Evolutionary conservation across 1,140 invertebrate species (phyloP), one percentile per base, ranked within the genome.

Genomic region (Ectropis grisescens): DNA sequence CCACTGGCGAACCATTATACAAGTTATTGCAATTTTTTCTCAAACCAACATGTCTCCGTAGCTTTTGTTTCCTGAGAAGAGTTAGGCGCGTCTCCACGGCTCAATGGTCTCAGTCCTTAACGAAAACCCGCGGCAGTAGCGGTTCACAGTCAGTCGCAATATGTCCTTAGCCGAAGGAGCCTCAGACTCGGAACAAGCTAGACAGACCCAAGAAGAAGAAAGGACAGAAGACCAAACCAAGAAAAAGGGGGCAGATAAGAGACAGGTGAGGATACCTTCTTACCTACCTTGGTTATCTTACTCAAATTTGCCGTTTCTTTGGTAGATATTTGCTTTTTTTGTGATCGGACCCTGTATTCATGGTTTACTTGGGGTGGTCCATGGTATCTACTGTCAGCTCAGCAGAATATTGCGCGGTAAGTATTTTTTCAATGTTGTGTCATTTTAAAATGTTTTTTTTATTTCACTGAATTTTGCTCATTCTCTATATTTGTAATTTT

Each of bases 111-210:
- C 56, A 59, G 37, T 59, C 33, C 25, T 13, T 16, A 33, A 62
- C 47, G 55, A 74, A 76, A 70, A 74, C 35, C 54, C 31, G 40
- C 13, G 27, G 40, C 34, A 14, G 10, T 29, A 42, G 47, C 42
- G 27, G 28, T 56, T 32, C 19, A 19, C 37, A 32, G 26, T 29
- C 69, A 76, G 55, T 70, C 57, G 47, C 54, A 52, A 64, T 60
- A 74, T 79, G 74, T 79, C 74, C 62, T 64, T 79, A 61, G 74
- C 59, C 9, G 74, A 76, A 64, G 74, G 65, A 24, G 55, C 58
- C 7, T 79, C 74, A 11, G 74, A 79, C 48, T 67, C 56, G 25
- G 74, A 79, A 54, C 67, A 68, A 53, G 60, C 4, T 36, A 66
- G 41, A 57, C 52, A 32, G n/a, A 38, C 30, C n/a, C 42, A 47